These are phyloP conservation scores for Leucania comma DNA, from an alignment of 2,888 invertebrate species.

Conservation along the genomic window DNA sequence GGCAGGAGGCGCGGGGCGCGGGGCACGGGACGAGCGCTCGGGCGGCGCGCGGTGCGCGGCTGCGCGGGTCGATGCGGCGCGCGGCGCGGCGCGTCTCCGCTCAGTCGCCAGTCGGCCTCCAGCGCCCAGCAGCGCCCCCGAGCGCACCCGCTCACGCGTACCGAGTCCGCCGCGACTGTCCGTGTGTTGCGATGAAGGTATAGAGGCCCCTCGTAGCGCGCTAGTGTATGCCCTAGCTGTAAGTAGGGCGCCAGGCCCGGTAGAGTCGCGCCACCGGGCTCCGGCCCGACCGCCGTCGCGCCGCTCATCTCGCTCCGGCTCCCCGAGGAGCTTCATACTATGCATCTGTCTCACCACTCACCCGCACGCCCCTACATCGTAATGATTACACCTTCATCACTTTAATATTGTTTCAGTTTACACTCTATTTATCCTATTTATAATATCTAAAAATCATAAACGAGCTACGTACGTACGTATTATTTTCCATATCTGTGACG, in stretches of 20 bases:
- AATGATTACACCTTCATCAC: conserved; percentile 36
- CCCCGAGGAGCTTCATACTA: conserved; percentile 52
- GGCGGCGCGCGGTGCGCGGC: conserved; percentile 39
- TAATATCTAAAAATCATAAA: background rate
- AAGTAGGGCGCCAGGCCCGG: conserved; percentile 81
- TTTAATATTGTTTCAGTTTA: conserved; percentile 21
- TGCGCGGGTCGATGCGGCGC: conserved; percentile 47
- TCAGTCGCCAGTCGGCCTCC: conserved; percentile 69
- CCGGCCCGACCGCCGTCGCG: conserved; percentile 61
- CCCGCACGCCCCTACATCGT: conserved; percentile 53
- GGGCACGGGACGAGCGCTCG: conserved; percentile 1
- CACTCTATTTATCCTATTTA: background rate
- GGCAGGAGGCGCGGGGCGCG: background rate
- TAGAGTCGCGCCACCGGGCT: conserved; percentile 74
- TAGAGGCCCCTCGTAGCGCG: conserved; percentile 82
- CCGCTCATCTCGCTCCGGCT: conserved; percentile 61
- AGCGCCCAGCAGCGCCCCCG: conserved; percentile 67
- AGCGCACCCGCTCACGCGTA: conserved; percentile 71
- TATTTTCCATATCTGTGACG: conserved; percentile 5
- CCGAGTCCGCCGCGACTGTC: conserved; percentile 71
- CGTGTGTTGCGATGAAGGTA: conserved; percentile 89
- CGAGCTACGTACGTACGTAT: background rate
- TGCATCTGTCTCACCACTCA: conserved; percentile 48
- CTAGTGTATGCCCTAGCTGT: conserved; percentile 85
- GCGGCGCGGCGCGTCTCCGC: conserved; percentile 35